A percentile compares a stretch with the other conserved stretches of the same genome.
Conservation (phyloP, 2,797 vertebrate species). For the Melanotaenia nigrans region DNA sequence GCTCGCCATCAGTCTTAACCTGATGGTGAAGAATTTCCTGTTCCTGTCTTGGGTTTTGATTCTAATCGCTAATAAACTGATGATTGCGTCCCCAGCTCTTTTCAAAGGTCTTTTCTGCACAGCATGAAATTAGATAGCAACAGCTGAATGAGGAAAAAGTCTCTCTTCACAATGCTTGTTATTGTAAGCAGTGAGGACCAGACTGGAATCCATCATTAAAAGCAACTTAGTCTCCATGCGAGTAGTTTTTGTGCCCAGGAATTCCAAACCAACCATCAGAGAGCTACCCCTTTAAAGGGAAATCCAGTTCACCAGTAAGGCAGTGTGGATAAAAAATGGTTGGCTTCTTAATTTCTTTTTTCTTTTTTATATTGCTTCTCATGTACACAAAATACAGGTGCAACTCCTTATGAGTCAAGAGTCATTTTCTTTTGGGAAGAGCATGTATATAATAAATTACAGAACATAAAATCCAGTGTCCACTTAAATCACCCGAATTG, state of each 20-base stretch:
- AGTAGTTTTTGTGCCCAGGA: constrained; percentile 66
- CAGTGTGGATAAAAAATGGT: constrained; percentile 61
- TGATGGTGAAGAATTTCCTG: constrained; percentile 47
- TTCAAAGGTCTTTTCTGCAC: constrained; percentile 59
- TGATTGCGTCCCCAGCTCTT: constrained; percentile 42
- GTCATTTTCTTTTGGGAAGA: constrained; percentile 59
- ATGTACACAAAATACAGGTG: constrained; percentile 39
- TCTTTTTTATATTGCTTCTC: constrained; percentile 55
- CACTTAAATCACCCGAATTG: constrained; percentile 56
- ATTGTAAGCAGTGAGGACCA: constrained; percentile 68
- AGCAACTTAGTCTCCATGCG: constrained; percentile 63
- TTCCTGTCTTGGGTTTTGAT: constrained; percentile 67
- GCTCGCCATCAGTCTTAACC: constrained; percentile 39
- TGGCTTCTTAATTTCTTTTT: constrained; percentile 28
- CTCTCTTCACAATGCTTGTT: constrained; percentile 71
- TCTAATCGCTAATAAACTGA: constrained; percentile 61
- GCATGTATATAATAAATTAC: constrained; percentile 68
- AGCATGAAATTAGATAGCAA: constrained; percentile 73
- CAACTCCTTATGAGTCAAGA: constrained; percentile 38
- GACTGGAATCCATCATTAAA: constrained; percentile 65
- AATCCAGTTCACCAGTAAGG: constrained; percentile 74
- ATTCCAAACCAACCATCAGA: constrained; percentile 75
- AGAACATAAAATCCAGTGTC: constrained; percentile 84
- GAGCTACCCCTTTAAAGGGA: constrained; percentile 60
- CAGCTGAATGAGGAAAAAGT: constrained; percentile 44